These are phyloP conservation scores for Sorex maritimensis DNA, from an alignment of 2,797 vertebrate genomes.

Conservation along the genomic window DNA sequence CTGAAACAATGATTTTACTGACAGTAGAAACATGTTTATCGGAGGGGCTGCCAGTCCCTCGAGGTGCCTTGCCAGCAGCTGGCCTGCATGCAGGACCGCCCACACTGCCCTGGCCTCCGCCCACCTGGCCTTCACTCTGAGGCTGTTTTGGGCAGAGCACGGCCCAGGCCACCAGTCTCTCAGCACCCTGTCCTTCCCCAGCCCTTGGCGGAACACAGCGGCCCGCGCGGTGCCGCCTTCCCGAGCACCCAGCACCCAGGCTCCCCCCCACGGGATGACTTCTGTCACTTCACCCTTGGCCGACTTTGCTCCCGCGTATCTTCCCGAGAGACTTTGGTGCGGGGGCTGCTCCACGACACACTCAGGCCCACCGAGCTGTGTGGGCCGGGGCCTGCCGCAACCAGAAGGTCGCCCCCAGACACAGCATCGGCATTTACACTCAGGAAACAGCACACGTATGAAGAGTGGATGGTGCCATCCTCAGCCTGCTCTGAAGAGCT, in stretches of 20 bases:
- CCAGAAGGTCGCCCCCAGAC: not conserved
- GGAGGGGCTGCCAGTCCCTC: not conserved
- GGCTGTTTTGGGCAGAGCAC: not conserved
- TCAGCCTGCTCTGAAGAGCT: not conserved
- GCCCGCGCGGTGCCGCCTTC: not conserved
- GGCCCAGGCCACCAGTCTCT: not conserved
- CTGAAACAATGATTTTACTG: not conserved
- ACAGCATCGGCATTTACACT: not conserved
- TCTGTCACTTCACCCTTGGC: not conserved
- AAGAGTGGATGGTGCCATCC: not conserved
- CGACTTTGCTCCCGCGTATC: not conserved
- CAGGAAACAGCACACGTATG: not conserved
- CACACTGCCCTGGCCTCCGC: not conserved
- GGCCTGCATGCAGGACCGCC: not conserved
- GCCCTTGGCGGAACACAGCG: not conserved
- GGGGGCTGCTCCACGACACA: not conserved
- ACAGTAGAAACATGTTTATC: not conserved
- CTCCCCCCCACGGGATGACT: not conserved
- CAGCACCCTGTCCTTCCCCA: not conserved
- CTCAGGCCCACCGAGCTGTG: not conserved
- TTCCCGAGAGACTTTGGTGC: not conserved
- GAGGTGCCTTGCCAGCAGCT: not conserved
- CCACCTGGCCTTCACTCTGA: not conserved
- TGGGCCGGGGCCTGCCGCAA: not conserved
- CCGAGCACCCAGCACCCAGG: not conserved